A percentile compares a stretch with the other conserved stretches of the same genome.
Evolutionary conservation across 92 coral and sea anemone species (phyloP).

Genomic region (Actinernus sp.): DNA sequence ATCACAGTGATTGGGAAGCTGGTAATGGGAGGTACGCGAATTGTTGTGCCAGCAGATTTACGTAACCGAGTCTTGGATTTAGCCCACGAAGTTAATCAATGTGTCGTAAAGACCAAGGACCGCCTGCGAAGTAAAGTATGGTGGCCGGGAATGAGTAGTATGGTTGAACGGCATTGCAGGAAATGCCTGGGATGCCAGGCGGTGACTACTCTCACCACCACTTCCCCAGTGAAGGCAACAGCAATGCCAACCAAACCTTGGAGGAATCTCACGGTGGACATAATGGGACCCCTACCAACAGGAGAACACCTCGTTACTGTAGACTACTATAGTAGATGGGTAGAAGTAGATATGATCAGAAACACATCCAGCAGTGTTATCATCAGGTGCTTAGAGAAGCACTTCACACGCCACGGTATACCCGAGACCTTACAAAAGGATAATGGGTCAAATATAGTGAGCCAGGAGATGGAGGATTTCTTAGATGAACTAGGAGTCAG

Average conservation of each 20-base stretch:
- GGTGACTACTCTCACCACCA: constrained; percentile 26
- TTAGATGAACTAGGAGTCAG: constrained; percentile 5
- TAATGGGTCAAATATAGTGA: constrained; percentile 9
- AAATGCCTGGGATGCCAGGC: constrained; percentile 32
- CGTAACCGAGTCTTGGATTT: constrained; percentile 9
- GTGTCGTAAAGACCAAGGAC: constrained; percentile 1
- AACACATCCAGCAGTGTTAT: constrained; percentile 16
- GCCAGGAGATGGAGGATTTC: constrained; percentile 8
- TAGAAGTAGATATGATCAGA: constrained; percentile 14
- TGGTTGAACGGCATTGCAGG: constrained; percentile 9
- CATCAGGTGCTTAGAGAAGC: constrained; percentile 12
- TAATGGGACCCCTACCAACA: constrained; percentile 47
- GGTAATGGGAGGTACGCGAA: constrained; percentile 47
- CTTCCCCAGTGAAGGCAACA: constrained; percentile 39
- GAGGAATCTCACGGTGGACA: constrained; percentile 39
- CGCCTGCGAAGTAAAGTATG: too few relatives aligned
- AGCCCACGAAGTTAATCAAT: constrained; percentile 19
- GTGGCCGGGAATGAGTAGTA: constrained; percentile 9
- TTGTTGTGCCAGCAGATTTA: constrained; percentile 56
- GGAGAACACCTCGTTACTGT: constrained; percentile 17
- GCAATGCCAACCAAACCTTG: constrained; percentile 23
- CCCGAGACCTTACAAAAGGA: constrained; percentile 14
- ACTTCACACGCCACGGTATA: constrained; percentile 8
- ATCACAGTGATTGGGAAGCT: constrained; percentile 41
- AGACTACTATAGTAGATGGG: constrained; percentile 1